Conservation (phyloP, 2,113 vertebrate genomes). For the Odocoileus hemionus region DNA sequence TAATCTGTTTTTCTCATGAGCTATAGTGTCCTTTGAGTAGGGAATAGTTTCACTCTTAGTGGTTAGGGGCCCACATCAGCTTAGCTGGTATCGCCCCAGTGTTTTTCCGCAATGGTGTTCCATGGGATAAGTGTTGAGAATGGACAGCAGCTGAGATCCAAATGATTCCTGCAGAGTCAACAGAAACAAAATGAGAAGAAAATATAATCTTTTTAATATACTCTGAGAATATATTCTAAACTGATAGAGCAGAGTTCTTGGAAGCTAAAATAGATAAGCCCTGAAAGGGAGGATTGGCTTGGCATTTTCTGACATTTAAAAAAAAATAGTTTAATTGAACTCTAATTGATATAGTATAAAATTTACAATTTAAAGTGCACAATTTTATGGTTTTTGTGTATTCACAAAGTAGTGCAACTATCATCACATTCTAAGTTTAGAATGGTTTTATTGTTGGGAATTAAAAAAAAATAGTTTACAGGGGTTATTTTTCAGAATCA, state of each 20-base stretch:
- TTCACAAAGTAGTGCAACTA: neutral
- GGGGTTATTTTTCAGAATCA: neutral
- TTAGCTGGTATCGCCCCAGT: neutral
- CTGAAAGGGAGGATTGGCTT: neutral
- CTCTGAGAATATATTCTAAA: neutral
- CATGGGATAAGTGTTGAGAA: neutral
- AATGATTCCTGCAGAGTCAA: neutral
- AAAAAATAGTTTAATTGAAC: neutral
- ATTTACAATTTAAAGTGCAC: neutral
- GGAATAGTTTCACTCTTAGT: neutral
- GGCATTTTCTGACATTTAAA: neutral
- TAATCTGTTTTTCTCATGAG: neutral
- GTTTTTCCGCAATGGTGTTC: neutral
- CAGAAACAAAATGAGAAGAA: neutral
- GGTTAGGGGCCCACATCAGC: no score
- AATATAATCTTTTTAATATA: neutral
- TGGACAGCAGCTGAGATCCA: neutral
- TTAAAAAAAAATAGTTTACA: neutral
- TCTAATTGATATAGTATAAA: neutral
- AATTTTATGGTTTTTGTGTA: neutral
- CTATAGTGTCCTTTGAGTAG: neutral
- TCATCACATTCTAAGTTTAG: neutral
- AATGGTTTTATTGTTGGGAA: neutral
- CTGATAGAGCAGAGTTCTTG: neutral
- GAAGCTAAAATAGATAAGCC: neutral